Conservation (phyloP, 1,140 invertebrate species). For the Drosophila navojoa region DNA sequence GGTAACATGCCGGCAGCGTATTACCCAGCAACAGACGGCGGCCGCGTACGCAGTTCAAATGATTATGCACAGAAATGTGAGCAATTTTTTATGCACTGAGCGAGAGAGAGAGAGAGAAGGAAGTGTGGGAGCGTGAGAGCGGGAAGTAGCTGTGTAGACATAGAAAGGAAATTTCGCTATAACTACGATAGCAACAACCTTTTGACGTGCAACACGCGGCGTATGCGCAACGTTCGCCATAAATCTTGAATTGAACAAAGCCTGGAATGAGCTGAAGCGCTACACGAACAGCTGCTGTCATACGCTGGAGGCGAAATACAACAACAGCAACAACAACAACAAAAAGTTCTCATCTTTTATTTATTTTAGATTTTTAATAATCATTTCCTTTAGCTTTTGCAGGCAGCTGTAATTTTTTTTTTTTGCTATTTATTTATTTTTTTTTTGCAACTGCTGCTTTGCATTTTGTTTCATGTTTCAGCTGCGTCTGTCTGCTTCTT, state of each 20-base stretch:
- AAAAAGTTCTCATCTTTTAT: conserved; percentile 74
- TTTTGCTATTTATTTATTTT: conserved; percentile 17
- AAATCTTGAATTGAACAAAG: conserved; percentile 61
- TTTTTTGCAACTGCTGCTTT: conserved; percentile 24
- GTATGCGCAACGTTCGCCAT: conserved; percentile 64
- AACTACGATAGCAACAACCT: conserved; percentile 42
- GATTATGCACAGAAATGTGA: conserved; percentile 77
- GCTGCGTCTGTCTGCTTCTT: conserved; percentile 23
- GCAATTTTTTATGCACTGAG: conserved; percentile 55
- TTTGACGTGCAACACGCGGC: conserved; percentile 62
- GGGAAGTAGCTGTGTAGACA: background rate
- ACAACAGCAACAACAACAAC: background rate
- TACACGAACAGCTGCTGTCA: conserved; percentile 77
- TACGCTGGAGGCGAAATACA: conserved; percentile 57
- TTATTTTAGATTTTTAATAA: conserved; percentile 83
- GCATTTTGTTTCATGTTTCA: conserved; percentile 66
- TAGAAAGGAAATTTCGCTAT: conserved; percentile 14
- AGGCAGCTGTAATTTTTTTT: conserved; percentile 9
- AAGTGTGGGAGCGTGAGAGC: background rate
- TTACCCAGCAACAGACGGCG: conserved; percentile 64
- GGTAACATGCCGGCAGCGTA: conserved; percentile 76
- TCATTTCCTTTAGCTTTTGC: conserved; percentile 57
- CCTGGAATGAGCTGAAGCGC: background rate
- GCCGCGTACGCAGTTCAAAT: conserved; percentile 69
- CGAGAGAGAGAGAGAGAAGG: background rate